Percentiles rank a stretch among this genome's conserved stretches.
Evolutionary conservation across 2,113 vertebrate genomes (phyloP).

Genomic region (Labeo catla): DNA sequence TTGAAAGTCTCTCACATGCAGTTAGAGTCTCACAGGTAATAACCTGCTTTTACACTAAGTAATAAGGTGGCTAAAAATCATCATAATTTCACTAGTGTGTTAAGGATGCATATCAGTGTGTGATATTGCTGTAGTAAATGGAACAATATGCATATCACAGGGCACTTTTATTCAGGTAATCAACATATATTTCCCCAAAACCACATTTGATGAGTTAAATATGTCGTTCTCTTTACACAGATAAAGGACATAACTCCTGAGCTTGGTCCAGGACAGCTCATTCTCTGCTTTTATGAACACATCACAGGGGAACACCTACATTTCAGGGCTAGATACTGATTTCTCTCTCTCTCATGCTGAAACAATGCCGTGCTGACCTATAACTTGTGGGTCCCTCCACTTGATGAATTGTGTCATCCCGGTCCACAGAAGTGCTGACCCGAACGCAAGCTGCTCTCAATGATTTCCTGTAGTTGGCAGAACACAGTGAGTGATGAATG

Average conservation of each 20-base stretch:
- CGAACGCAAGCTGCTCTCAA: slow-evolving; percentile 54
- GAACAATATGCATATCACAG: background rate
- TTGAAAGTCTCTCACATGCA: background rate
- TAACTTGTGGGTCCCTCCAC: slow-evolving; percentile 54
- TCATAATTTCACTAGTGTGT: background rate
- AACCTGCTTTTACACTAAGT: background rate
- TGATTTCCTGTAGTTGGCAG: slow-evolving; percentile 63
- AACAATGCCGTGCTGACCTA: slow-evolving; percentile 53
- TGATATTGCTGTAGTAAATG: background rate
- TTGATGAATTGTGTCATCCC: slow-evolving; percentile 61
- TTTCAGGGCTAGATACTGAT: slow-evolving; percentile 39
- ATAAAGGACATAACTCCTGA: slow-evolving; percentile 42
- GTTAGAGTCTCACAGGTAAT: background rate
- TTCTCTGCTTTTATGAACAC: slow-evolving; percentile 59
- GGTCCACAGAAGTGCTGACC: slow-evolving; percentile 64
- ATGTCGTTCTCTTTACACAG: slow-evolving; percentile 20
- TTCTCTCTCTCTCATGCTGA: slow-evolving; percentile 38
- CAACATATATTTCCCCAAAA: background rate
- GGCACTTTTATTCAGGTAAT: slow-evolving; percentile 29
- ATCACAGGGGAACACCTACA: slow-evolving; percentile 48
- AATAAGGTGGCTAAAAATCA: background rate
- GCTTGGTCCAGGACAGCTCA: slow-evolving; percentile 33
- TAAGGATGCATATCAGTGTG: background rate
- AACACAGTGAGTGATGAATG: slow-evolving; percentile 72
- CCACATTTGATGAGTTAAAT: background rate